Evolutionary conservation across 2,888 invertebrate genomes (phyloP), one percentile per base, ranked within the genome.

Genomic region (Globia sparganii): DNA sequence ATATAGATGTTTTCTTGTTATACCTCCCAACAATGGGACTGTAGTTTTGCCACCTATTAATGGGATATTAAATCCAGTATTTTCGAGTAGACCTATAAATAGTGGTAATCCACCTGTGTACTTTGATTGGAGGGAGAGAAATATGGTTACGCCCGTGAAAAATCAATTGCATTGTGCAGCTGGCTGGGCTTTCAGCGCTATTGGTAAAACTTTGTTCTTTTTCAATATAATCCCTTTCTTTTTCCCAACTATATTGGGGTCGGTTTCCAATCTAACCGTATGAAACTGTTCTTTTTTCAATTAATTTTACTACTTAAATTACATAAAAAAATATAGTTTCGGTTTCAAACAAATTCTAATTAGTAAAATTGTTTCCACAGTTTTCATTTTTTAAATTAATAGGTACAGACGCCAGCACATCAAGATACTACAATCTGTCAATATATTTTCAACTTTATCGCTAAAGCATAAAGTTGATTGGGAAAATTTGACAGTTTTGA

Each of bases 101-200:
- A 2, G 6, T 15, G 82, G 79, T 4, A 8, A 28, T 0, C 1
- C 59, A 0, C 91, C 93, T 0, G 34, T 61, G 0, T 80, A 81
- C 18, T 91, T 82, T 70, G 94, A 94, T 79, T 94, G 94, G 94
- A 90, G 94, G 49, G 53, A 81, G 0, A 49, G 0, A 65, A n/a
- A 75, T 0, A 76, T 76, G 74, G 92, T 94, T 0, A 87, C 93
- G 0, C 92, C 93, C 0, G 92, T 94, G 1, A 94, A 94, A 77
- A 75, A 93, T 69, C 94, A 94, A 72, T 4, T n/a, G 2, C 0
- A 0, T 0, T 94, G 94, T 75, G 78, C 64, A 0, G 94, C 93
- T 2, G 93, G 94, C 62, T 94, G 94, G 94, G 94, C 94, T 0
- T 94, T 94, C 73, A 91, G 91, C 75, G 77, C 88, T 66, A 76